Percentiles rank a stretch among this genome's conserved stretches.
These are phyloP conservation scores for Aspidiotus destructor DNA, from an alignment of 2,888 invertebrate genomes.

Conservation along the genomic window DNA sequence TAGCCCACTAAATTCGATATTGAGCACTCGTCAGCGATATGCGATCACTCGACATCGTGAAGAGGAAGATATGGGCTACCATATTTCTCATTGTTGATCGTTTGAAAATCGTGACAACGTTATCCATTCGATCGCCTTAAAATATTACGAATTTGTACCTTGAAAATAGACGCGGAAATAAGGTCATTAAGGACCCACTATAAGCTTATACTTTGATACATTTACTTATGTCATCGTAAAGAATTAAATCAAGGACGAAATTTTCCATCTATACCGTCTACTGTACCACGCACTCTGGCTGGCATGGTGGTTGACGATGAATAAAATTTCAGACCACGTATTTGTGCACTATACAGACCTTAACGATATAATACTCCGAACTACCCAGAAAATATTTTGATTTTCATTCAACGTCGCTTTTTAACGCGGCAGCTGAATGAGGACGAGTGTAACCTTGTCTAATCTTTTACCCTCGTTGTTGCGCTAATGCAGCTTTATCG, in stretches of 20 bases:
- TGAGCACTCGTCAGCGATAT: too few relatives aligned
- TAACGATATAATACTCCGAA: too few relatives aligned
- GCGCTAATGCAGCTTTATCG: slow-evolving; percentile 6
- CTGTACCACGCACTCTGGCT: not conserved
- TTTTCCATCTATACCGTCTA: not conserved
- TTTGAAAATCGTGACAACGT: not conserved
- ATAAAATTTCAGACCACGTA: too few relatives aligned
- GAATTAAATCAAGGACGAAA: slow-evolving; percentile 4
- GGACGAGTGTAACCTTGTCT: not conserved
- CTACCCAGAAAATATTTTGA: too few relatives aligned
- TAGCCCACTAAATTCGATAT: too few relatives aligned
- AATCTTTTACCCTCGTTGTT: not conserved
- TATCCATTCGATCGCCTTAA: not conserved
- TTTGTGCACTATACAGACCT: too few relatives aligned
- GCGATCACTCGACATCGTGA: too few relatives aligned
- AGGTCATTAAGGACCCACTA: not conserved
- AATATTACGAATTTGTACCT: not conserved
- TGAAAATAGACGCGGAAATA: not conserved
- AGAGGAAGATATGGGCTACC: too few relatives aligned
- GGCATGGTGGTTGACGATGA: too few relatives aligned
- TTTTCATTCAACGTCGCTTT: too few relatives aligned
- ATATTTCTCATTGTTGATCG: too few relatives aligned
- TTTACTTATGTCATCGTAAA: not conserved
- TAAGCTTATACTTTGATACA: not conserved
- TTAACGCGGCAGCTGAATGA: too few relatives aligned